Evolutionary conservation across 92 coral and sea anemone genomes (phyloP).

Genomic region (Diadumene lineata): DNA sequence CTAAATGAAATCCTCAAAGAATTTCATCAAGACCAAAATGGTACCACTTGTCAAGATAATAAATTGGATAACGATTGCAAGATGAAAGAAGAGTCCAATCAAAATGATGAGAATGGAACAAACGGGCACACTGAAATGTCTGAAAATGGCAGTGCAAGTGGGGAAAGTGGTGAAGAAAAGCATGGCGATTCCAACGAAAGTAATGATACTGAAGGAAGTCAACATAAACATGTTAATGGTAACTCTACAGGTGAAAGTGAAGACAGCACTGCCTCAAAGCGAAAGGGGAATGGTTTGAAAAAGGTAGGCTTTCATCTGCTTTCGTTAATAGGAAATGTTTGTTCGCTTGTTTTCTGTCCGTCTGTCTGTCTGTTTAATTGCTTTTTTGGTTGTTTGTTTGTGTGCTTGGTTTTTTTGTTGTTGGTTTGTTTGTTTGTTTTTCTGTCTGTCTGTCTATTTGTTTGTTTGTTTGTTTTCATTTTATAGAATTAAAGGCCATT

Average conservation of each 20-base stretch:
- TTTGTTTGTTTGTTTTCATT: too few species aligned
- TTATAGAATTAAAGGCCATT: too few species aligned
- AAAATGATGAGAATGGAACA: neutral
- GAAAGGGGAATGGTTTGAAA: neutral
- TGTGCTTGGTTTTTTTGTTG: too few species aligned
- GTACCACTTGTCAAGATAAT: neutral
- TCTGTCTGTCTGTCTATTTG: too few species aligned
- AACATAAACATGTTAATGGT: neutral
- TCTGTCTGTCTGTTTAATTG: neutral
- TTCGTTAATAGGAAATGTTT: too few species aligned
- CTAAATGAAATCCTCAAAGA: neutral
- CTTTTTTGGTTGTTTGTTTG: too few species aligned
- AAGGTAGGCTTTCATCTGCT: neutral
- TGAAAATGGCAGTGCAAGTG: neutral
- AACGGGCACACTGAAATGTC: neutral
- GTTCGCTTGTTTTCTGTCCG: too few species aligned
- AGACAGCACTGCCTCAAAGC: too few species aligned
- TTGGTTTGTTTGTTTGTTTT: too few species aligned
- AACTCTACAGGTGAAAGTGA: neutral
- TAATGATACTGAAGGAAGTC: neutral
- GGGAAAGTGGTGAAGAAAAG: neutral
- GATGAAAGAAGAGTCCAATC: neutral
- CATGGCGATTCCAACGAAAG: neutral
- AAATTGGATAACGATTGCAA: neutral
- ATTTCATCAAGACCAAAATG: neutral